phyloP scores from a whole-genome alignment of 2,113 vertebrate genomes.

The Terrapene triunguis region DNA sequence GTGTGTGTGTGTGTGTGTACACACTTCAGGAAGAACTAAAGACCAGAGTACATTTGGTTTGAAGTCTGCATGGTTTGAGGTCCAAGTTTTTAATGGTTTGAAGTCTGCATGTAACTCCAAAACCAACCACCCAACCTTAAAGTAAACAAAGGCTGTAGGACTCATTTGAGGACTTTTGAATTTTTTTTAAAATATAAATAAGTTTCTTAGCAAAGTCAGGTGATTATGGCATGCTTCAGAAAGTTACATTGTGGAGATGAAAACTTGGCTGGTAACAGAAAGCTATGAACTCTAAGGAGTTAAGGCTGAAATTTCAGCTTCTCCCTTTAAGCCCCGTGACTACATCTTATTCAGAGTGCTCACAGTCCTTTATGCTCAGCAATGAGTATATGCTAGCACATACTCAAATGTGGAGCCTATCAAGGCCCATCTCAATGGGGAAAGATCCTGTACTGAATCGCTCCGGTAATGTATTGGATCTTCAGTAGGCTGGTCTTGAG shows the following conservation, averaged over 20 bases:
- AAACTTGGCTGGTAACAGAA: background rate
- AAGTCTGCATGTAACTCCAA: background rate
- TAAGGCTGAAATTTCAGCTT: background rate
- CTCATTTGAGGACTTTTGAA: background rate
- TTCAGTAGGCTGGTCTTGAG: too few relatives aligned
- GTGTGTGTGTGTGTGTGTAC: background rate
- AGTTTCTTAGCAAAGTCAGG: background rate
- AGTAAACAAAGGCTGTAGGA: background rate
- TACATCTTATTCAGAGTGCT: background rate
- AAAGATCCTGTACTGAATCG: background rate
- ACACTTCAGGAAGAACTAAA: background rate
- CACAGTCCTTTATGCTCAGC: background rate
- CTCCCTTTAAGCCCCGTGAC: background rate
- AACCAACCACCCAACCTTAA: background rate
- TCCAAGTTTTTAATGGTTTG: background rate
- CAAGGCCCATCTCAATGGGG: background rate
- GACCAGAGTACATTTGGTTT: background rate
- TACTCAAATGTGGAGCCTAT: background rate
- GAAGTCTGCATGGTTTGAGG: background rate
- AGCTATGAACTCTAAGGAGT: fast-evolving
- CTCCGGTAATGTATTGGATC: background rate
- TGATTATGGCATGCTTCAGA: background rate
- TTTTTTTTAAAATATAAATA: background rate
- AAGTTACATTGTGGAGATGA: background rate
- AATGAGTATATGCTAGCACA: background rate